Conservation (phyloP, 1,140 invertebrate genomes). For the Argopecten irradians region DNA sequence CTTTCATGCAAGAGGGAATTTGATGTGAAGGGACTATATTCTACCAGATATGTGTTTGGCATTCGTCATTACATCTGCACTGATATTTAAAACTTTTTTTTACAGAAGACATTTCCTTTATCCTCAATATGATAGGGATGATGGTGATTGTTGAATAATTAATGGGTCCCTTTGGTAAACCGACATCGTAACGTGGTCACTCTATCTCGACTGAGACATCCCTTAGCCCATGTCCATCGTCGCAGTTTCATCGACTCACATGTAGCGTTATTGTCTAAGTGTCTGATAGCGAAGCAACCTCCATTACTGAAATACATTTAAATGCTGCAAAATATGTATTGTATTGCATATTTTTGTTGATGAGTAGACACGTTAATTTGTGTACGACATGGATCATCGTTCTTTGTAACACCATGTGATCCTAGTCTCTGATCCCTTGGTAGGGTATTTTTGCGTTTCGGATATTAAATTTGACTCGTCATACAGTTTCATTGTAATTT, state of each 20-base stretch:
- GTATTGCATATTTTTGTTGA: neutral
- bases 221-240: neutral
- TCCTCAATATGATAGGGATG: slow-evolving; percentile 4
- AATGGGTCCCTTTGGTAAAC: neutral
- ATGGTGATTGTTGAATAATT: neutral
- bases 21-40: neutral
- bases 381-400: neutral
- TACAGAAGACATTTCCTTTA: neutral
- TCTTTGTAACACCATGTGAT: neutral
- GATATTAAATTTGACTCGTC: neutral
- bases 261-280: neutral
- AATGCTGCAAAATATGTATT: neutral
- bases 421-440: neutral
- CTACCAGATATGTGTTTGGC: neutral
- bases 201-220: neutral
- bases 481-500: neutral
- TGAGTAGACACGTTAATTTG: neutral
- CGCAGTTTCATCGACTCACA: neutral
- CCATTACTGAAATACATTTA: neutral
- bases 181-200: neutral
- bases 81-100: slow-evolving; percentile 9
- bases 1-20: neutral
- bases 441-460: neutral
- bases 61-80: neutral
- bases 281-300: neutral